Conservation (phyloP, 2,888 invertebrate species). For the Clivina fossor region DNA sequence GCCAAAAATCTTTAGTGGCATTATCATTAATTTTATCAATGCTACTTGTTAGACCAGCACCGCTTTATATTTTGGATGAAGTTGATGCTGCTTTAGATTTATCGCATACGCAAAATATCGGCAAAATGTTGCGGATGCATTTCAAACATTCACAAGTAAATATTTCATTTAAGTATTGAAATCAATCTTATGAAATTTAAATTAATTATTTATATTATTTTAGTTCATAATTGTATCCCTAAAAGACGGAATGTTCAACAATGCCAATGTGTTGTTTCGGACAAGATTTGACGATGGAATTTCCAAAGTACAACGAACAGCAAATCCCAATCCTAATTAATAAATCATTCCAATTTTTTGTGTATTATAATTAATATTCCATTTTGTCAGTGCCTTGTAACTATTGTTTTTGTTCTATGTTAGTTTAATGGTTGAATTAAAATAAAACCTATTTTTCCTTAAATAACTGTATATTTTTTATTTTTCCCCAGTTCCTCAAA, state of each 20-base stretch:
- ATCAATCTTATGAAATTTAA: not conserved
- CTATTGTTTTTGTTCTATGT: too few relatives aligned
- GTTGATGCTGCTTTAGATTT: constrained; percentile 98
- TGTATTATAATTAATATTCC: too few relatives aligned
- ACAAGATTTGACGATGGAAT: constrained; percentile 95
- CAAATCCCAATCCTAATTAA: too few relatives aligned
- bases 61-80: constrained; percentile 97
- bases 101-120: constrained; percentile 98
- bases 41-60: constrained; percentile 96
- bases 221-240: constrained; percentile 98
- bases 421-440: too few relatives aligned
- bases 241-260: constrained; percentile 99
- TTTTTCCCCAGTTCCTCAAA: too few relatives aligned
- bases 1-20: constrained; percentile 94
- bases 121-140: constrained; percentile 87
- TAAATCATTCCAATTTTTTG: too few relatives aligned
- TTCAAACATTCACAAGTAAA: constrained; percentile 83
- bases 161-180: not conserved
- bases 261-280: constrained; percentile 95
- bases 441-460: too few relatives aligned
- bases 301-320: constrained; percentile 78
- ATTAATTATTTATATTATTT: too few relatives aligned
- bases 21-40: constrained; percentile 94
- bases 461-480: too few relatives aligned
- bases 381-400: too few relatives aligned